Percentiles rank a stretch among this genome's conserved stretches.
Conservation (phyloP, 2,888 invertebrate genomes). For the Charanyca ferruginea region DNA sequence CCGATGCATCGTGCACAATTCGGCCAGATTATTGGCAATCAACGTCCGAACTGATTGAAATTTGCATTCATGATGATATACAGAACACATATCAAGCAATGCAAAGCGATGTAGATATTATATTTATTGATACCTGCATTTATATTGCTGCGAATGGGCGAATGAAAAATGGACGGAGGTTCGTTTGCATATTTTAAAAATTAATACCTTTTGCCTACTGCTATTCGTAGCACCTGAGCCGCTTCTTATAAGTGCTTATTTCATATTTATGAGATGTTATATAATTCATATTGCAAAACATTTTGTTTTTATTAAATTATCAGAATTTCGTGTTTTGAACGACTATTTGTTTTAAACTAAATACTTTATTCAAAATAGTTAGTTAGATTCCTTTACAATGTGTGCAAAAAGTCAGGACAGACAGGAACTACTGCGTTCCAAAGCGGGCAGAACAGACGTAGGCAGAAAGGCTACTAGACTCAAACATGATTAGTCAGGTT, state of each 20-base stretch:
- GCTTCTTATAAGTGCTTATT: slow-evolving; percentile 2
- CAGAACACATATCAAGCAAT: neutral
- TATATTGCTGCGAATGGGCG: slow-evolving; percentile 13
- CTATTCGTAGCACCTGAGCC: slow-evolving; percentile 8
- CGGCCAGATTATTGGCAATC: slow-evolving; percentile 65
- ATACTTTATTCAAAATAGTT: too few species aligned
- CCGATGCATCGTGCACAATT: slow-evolving; percentile 24
- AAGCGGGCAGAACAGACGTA: too few species aligned
- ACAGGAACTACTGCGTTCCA: too few species aligned
- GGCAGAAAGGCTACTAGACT: too few species aligned
- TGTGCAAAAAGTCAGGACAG: too few species aligned
- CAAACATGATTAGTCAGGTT: too few species aligned
- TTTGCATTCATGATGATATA: slow-evolving; percentile 52
- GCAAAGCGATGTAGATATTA: neutral
- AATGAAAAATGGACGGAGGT: slow-evolving; percentile 22
- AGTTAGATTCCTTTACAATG: too few species aligned
- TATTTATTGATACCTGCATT: slow-evolving; percentile 25
- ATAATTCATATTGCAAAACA: too few species aligned
- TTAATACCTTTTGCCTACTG: neutral
- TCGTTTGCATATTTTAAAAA: slow-evolving; percentile 29
- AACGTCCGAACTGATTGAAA: slow-evolving; percentile 55
- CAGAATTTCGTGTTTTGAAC: too few species aligned
- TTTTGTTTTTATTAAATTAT: too few species aligned
- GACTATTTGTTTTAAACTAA: too few species aligned
- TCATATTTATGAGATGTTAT: slow-evolving; percentile 26